Evolutionary conservation across 2,113 vertebrate species (phyloP).

Genomic region (Brachionichthys hirsutus): DNA sequence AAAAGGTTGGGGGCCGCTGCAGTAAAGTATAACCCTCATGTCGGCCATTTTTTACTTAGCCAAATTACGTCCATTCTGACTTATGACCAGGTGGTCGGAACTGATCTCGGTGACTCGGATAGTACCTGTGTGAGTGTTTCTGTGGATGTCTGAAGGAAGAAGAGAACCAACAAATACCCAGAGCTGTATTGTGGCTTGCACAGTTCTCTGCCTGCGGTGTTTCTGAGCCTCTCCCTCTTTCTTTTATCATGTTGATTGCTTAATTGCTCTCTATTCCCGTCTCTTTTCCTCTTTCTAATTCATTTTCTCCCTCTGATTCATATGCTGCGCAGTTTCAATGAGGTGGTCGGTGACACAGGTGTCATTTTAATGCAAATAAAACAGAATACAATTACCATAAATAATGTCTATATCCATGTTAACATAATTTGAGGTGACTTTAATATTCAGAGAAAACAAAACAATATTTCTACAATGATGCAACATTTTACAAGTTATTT

Average conservation of each 20-base stretch:
- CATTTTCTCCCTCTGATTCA: not conserved
- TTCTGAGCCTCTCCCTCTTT: not conserved
- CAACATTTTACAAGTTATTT: conserved; percentile 6
- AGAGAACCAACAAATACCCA: conserved; percentile 2
- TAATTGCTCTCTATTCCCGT: not conserved
- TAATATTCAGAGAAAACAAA: not conserved
- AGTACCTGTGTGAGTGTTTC: too few species aligned
- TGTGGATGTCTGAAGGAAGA: not conserved
- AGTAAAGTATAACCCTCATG: too few species aligned
- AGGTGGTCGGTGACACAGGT: conserved; percentile 1
- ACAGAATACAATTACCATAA: conserved; percentile 3
- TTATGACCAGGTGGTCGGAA: too few species aligned
- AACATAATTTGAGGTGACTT: not conserved
- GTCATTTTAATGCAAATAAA: conserved; percentile 26
- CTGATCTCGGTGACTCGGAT: too few species aligned
- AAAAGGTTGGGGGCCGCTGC: too few species aligned
- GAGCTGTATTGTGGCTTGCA: not conserved
- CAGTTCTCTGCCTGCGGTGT: not conserved
- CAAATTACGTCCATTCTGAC: too few species aligned
- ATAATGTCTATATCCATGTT: conserved; percentile 7
- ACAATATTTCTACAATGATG: conserved; percentile 1
- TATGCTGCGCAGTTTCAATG: not conserved
- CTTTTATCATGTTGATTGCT: not conserved
- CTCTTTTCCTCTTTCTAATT: not conserved
- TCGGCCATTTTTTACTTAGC: too few species aligned